A percentile compares a stretch with the other conserved stretches of the same genome.
phyloP scores from a whole-genome alignment of 2,113 vertebrate species.

The Notarius lentiginosus region DNA sequence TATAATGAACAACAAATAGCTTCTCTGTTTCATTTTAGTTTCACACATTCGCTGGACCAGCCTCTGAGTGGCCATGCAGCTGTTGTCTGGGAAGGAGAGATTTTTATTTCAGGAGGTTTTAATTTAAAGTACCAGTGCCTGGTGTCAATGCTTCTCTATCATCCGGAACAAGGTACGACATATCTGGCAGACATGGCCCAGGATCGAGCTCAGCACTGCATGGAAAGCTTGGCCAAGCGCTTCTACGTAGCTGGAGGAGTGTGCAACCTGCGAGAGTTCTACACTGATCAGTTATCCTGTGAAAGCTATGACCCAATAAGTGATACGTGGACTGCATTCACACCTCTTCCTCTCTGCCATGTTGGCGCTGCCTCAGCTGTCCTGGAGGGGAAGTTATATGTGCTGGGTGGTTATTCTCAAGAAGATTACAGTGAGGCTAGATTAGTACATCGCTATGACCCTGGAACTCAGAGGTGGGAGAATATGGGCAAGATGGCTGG shows the following conservation, averaged over 20 bases:
- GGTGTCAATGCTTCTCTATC: slow-evolving; percentile 68
- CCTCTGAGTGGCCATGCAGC: slow-evolving; percentile 68
- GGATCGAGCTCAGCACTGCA: slow-evolving; percentile 73
- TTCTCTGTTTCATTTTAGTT: slow-evolving; percentile 54
- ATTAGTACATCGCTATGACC: slow-evolving; percentile 69
- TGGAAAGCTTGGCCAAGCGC: slow-evolving; percentile 64
- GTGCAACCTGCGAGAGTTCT: slow-evolving; percentile 67
- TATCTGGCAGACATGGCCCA: slow-evolving; percentile 66
- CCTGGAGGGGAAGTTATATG: slow-evolving; percentile 70
- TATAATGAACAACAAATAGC: not conserved
- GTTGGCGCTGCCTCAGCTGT: slow-evolving; percentile 69
- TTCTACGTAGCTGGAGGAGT: slow-evolving; percentile 71
- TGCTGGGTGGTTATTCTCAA: slow-evolving; percentile 74
- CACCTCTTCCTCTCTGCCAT: slow-evolving; percentile 62
- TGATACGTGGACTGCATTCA: slow-evolving; percentile 63
- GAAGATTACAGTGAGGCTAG: slow-evolving; percentile 71
- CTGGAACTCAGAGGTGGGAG: slow-evolving; percentile 64
- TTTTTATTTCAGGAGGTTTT: slow-evolving; percentile 75
- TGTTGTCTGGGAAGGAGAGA: slow-evolving; percentile 50
- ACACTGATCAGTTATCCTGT: slow-evolving; percentile 68
- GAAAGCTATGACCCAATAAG: slow-evolving; percentile 65
- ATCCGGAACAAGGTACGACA: slow-evolving; percentile 65
- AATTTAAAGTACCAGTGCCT: slow-evolving; percentile 69
- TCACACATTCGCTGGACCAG: slow-evolving; percentile 63
- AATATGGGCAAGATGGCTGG: slow-evolving; percentile 68